Evolutionary conservation across 2,797 vertebrate genomes (phyloP), one percentile per base, ranked within the genome.

Genomic region (Tarsius wallacei): DNA sequence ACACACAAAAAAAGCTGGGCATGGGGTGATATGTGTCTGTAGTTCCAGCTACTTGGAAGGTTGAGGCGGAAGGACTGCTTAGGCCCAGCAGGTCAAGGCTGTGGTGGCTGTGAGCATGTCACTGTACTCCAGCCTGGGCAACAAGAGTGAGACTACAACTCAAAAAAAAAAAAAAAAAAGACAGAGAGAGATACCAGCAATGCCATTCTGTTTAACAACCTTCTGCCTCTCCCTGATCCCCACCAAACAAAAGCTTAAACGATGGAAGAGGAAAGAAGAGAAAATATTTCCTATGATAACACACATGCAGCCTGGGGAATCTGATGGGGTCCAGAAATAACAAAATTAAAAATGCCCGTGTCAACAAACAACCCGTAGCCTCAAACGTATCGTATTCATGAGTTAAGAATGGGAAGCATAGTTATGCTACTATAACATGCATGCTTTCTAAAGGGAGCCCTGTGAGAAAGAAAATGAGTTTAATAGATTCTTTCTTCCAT

Each of bases 391-490:
- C 88, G 21, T 76, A 82, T 85, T 95, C 82, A 77, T 73, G 90
- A 97, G 76, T 53, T 81, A 90, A 97, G 81, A 63, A 96, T 74
- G 96, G 68, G 82, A 97, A 88, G 64, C 21, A 61, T 49, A 61
- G 91, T 89, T 93, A 90, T 17, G 59, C 89, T 87, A 94, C 84
- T 61, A 93, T 89, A 96, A 95, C 53, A 80, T 61, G 47, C 64
- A 80, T 53, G 76, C 31, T 98, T 98, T 98, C 97, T 96, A 97
- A 98, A 2, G 21, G 63, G 16, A 97, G 53, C n/a, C 64, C 64
- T 8, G 7, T 96, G 97, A 98, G 98, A 98, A 97, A 97, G 59
- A 95, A 96, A 95, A 93, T 61, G 28, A 96, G 91, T 94, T 78
- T 93, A 94, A 96, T 86, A 80, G 22, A 86, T 96, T 96, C 22